Evolutionary conservation across 2,797 vertebrate species (phyloP), one percentile per base, ranked within the genome.

Genomic region (Mallotus villosus): DNA sequence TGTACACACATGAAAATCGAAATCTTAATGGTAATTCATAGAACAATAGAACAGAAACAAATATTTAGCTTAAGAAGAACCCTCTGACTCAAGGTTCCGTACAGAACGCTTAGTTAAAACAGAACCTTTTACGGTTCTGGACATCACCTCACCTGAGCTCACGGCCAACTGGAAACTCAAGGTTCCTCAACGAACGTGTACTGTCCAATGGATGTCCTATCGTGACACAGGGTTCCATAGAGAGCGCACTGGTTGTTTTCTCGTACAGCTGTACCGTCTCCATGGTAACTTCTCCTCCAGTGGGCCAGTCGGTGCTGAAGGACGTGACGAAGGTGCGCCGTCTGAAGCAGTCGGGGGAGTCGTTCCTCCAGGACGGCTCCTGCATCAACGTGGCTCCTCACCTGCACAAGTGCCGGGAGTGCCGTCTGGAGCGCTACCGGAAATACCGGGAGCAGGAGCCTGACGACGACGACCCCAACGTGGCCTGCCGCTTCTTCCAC

Each of bases 301-400:
- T 96, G 87, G 97, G 96, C 73, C 97, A 98, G 81, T 99, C 97
- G n/a, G 93, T 99, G 75, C 93, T 99, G 77, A 99, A 99, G 89
- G 98, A 99, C 78, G 93, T 97, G 88, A 95, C 94, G 78, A 99
- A 99, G 85, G 97, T 99, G 72, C 96, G 97, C 68, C 96, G 97
- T 79, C 90, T 99, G 84, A 99, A 99, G 86, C 97, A 97, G 90
- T 98, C 97, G 1, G 97, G 98, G 14, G 98, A 99, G 87, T 96
- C 97, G 46, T 99, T 99, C 88, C 94, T 99, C 49, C 98, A 99
- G 86, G 97, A 99, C 64, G 98, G 97, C 60, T 99, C 98, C 27
- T 99, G 98, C 86, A 99, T 99, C 89, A 99, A 97, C 1, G 97
- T 99, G 67, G 98, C 98, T 2, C 98, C 98, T 64, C 97, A 99